Base-by-base conservation (phyloP, 2,797 vertebrate species). In the Taeniopygia guttata region DNA sequence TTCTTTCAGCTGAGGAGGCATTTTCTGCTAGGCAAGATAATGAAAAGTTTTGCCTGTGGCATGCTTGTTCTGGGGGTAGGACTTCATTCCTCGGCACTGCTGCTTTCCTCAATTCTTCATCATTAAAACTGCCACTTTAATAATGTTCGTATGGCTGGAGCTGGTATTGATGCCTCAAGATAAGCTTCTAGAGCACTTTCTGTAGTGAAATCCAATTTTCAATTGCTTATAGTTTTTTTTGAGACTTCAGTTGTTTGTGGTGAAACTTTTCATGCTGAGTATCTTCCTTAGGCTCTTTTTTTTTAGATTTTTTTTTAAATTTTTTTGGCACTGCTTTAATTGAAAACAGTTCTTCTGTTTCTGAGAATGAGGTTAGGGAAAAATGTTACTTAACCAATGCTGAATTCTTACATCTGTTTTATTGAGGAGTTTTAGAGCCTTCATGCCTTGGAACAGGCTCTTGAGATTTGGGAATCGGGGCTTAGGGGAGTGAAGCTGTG, bases 351-450 rank as follows among this genome's bases (percentile, higher is more conserved):
- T 90, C 64, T 86, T 80, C 67, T 90, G 59, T 73, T 95, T 82
- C 91, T 96, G 94, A 96, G 91, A 96, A 95, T 87, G 92, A 93
- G 92, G 92, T 93, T 96, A 95, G 81, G 91, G 87, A 93, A 96
- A 78, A 95, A 96, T 93, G 93, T 95, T 81, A 72, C 52, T 95
- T 94, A 95, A 95, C 83, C 90, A 60, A 22, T 20, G 30, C 79
- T 94, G 90, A 87, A 91, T 96, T 95, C 93, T 95, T 93, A 85
- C 85, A 87, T 93, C 87, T 96, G 94, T 89, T 96, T 96, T 96
- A 76, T 70, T 91, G 78, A 94, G 72, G 72, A 63, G 45, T 52
- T 95, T 66, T 73, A 84, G 46, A 86, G 72, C 59, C 59, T 85
- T 84, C 84, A 89, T 87, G 89, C 81, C 64, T 90, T 90, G 92